A percentile compares a stretch with the other conserved stretches of the same genome.
Conservation (phyloP, 2,888 invertebrate species). For the Aromia moschata region DNA sequence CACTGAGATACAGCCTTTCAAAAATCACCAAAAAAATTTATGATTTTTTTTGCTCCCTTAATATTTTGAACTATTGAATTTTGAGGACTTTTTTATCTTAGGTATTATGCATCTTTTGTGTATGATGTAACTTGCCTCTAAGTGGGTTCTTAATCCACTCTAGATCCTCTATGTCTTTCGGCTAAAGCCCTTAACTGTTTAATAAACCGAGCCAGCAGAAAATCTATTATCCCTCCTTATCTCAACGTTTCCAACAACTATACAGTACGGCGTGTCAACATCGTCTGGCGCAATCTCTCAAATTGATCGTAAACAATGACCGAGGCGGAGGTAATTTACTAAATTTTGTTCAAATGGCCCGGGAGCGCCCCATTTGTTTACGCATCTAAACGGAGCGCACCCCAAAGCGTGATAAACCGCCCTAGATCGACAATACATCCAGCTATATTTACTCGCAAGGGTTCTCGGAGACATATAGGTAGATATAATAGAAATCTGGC, state of each 20-base stretch:
- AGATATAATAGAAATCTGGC: neutral
- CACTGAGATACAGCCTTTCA: no score
- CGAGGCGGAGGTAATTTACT: neutral
- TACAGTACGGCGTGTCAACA: neutral
- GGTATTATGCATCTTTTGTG: no score
- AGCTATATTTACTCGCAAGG: neutral
- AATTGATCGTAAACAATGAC: neutral
- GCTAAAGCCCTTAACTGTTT: no score
- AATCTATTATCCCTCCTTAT: neutral
- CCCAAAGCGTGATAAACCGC: neutral
- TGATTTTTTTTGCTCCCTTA: no score
- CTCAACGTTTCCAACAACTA: no score
- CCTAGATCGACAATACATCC: neutral
- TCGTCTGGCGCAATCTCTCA: neutral
- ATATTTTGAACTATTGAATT: no score
- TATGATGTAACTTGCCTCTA: no score
- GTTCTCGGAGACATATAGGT: neutral
- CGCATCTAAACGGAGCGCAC: neutral
- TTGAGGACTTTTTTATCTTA: no score
- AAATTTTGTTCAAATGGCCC: neutral
- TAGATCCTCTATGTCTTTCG: no score
- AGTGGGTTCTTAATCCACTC: no score
- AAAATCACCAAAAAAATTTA: no score
- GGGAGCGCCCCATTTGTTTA: neutral
- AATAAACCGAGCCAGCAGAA: neutral